These are phyloP conservation scores for Bombus superbus DNA, from an alignment of 1,140 invertebrate genomes.

Conservation along the genomic window DNA sequence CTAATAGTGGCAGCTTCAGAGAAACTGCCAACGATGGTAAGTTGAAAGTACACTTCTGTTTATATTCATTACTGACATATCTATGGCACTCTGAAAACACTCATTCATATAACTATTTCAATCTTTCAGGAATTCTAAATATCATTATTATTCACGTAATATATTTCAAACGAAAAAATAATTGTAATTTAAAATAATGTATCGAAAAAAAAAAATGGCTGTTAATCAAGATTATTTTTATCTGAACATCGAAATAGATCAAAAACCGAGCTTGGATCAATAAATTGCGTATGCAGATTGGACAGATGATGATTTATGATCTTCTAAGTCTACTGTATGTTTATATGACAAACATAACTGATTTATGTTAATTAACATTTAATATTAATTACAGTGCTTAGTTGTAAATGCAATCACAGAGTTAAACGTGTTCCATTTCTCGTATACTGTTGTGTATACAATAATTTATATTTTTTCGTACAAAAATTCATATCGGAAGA, in stretches of 20 bases:
- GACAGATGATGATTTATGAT: neutral
- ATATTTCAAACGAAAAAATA: neutral
- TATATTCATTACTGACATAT: neutral
- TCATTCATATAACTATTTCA: neutral
- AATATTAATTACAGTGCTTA: neutral
- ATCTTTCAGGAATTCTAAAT: neutral
- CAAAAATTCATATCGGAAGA: neutral
- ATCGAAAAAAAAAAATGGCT: neutral
- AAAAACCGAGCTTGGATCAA: slow-evolving; percentile 9
- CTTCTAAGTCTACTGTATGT: neutral
- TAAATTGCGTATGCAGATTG: neutral
- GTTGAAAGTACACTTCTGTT: neutral
- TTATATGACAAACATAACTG: neutral
- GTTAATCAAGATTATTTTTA: neutral
- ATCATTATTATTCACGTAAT: too few relatives aligned
- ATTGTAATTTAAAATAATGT: neutral
- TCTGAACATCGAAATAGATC: neutral
- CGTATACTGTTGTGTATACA: neutral
- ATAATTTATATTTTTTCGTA: neutral
- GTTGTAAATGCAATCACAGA: neutral
- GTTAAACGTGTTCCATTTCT: neutral
- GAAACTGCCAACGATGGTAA: neutral
- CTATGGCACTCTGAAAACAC: neutral
- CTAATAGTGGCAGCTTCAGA: too few relatives aligned
- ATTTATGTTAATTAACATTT: neutral